Base-by-base conservation (phyloP, 2,888 invertebrate genomes). In the Calliopum simillimum region DNA sequence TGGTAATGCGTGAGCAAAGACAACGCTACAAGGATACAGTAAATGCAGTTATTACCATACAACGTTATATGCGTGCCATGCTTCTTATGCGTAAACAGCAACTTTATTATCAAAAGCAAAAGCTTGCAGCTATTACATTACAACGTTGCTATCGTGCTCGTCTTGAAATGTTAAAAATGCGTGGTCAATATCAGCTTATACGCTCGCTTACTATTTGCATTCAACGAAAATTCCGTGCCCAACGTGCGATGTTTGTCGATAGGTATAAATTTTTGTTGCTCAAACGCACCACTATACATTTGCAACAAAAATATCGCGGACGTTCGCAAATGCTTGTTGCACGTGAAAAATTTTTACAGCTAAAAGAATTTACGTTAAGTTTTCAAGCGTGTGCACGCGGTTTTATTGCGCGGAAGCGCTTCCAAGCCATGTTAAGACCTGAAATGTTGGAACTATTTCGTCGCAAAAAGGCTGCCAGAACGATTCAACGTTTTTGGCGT, bases 401-500 rank as follows among this genome's bases (percentile, higher is more conserved):
- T 62, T 86, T 87, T 78, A 77, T 89, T 76, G 86, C 88, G 46
- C 85, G 90, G 58, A 84, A 87, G 80, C 79, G 87, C 64, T 83
- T 88, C 71, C 80, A 87, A 77, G 76, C 76, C n/a, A 86, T 87
- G 72, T 88, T 85, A 81, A 88, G 88, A 72, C 80, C 86, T 1
- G 87, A 87, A 80, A 84, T 84, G 70, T 85, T 82, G 75, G 87
- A 87, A 76, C 81, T 88, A 59, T 79, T 85, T 68, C 84, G 81
- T 65, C 84, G 80, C 43, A 82, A 86, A 74, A 86, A 86, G 73
- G 91, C 92, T 4, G 91, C 90, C 13, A 87, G 87, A 2, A 88
- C 88, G 78, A 92, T 93, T 78, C 93, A 93, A 87, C 88, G 89
- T 4, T 82, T 87, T 58, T 90, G 88, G 86, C 88, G 89, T 2